Conservation (phyloP, 2,797 vertebrate genomes). For the Halcyon leucocephala region DNA sequence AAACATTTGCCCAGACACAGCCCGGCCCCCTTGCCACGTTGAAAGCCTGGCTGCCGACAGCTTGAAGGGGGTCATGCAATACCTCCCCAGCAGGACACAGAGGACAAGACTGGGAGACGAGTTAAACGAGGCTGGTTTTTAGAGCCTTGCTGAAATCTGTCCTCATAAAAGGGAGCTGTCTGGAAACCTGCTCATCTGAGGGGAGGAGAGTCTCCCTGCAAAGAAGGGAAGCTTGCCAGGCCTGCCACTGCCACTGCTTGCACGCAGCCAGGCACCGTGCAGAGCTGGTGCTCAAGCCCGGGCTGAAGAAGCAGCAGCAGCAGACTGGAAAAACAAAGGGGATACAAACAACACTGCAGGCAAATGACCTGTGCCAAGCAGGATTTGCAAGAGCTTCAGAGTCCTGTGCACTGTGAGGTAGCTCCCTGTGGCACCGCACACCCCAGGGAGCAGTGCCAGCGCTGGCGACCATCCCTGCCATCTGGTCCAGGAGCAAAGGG, state of each 20-base stretch:
- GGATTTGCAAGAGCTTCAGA: background rate
- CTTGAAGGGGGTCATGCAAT: conserved; percentile 1
- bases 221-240: conserved; percentile 12
- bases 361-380: conserved; percentile 17
- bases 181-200: background rate
- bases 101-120: background rate
- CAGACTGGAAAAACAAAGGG: background rate
- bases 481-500: background rate
- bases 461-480: background rate
- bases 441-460: background rate
- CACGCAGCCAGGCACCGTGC: background rate
- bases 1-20: conserved; percentile 52
- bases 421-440: background rate
- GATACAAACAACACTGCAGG: background rate
- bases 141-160: background rate
- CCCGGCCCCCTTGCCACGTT: conserved; percentile 22
- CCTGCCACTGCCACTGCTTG: background rate
- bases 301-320: background rate
- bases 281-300: background rate
- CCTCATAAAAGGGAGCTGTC: background rate
- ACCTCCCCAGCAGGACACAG: conserved; percentile 9
- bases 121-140: background rate
- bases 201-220: background rate
- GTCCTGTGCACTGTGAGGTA: accelerated
- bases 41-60: conserved; percentile 39